Evolutionary conservation across 2,888 invertebrate genomes (phyloP), one percentile per base, ranked within the genome.

Genomic region (Athrips mouffetella): DNA sequence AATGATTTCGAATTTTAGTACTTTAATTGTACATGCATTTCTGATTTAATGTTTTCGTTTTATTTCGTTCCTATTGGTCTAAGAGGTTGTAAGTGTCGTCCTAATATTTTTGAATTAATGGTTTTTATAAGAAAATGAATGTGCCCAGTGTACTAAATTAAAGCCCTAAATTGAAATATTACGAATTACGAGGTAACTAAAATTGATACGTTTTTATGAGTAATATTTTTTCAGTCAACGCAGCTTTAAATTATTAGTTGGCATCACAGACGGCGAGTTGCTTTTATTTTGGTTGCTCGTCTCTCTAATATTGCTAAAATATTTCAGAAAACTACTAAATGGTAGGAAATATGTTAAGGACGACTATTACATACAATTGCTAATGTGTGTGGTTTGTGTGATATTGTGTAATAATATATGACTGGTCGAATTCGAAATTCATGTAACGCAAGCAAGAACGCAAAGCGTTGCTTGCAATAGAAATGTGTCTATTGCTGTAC

Each of bases 321-420:
- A 6, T 21, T n/a, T 37, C 3, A 2, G 21, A n/a, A 13, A 11
- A 6, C n/a, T 31, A 10, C 35, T 11, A 37, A 11, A 11, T 21
- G 3, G 37, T 21, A 37, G 21, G 21, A 37, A 37, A 11, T 33
- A 16, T 37, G 37, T n/a, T 13, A 20, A 23, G 25, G 41, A 15
- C 41, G 41, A 41, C 13, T 60, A 59, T 54, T 45, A 37, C 41
- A 54, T 52, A 48, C 29, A 48, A 47, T 45, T 53, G 42, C 35
- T 30, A 45, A 54, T 59, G 62, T 60, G 65, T 63, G 63, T 58
- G 57, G 64, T 66, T 64, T 65, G 68, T 77, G 77, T 77, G 82
- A 80, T 80, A 80, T 77, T 67, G 70, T 76, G 72, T 77, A 75
- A 67, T 73, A 58, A 67, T 75, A 73, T 66, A 68, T 65, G 70